Evolutionary conservation across 2,113 vertebrate genomes (phyloP), one percentile per base, ranked within the genome.

Genomic region (Oncorhynchus gorbuscha): DNA sequence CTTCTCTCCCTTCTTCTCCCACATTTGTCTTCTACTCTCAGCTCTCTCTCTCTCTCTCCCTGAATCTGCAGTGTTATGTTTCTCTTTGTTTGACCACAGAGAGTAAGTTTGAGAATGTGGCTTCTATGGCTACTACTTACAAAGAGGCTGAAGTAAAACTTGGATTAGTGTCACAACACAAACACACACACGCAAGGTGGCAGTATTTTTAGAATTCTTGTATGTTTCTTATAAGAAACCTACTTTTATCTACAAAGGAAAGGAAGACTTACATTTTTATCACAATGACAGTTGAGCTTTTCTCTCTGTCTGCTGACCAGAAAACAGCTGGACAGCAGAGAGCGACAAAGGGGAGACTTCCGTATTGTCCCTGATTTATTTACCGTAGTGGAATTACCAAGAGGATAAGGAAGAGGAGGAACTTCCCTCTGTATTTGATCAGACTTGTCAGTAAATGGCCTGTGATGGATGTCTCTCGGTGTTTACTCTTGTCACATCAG

Each of bases 401-500:
- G 11, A 28, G 12, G 22, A 66, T 69, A 20, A 35, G 26, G 55
- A 74, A 73, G 68, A 72, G 30, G 30, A 72, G 35, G 48, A 66
- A 16, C 58, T 16, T 58, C 20, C 51, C 2, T 2, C 62, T 77
- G 55, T 79, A 75, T 76, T 66, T 72, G 75, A 87, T 79, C 72
- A 69, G 76, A 80, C 77, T 76, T 83, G 75, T 87, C 79, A 79
- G 76, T 72, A 81, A 48, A 76, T 39, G 35, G 70, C 73, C 28
- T 66, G 30, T 32, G 49, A 82, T 85, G 79, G 83, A 84, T 81
- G 78, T 71, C 75, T 88, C 28, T 5, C 72, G 24, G 48, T 77
- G 71, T 83, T 81, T 84, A 71, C 55, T 73, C 86, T 76, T 77
- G 67, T 72, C 75, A 66, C 83, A 76, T 76, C 81, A 87, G 84